These are phyloP conservation scores for Micropoecilia bifurca DNA, from an alignment of 2,797 vertebrate genomes.

Conservation along the genomic window DNA sequence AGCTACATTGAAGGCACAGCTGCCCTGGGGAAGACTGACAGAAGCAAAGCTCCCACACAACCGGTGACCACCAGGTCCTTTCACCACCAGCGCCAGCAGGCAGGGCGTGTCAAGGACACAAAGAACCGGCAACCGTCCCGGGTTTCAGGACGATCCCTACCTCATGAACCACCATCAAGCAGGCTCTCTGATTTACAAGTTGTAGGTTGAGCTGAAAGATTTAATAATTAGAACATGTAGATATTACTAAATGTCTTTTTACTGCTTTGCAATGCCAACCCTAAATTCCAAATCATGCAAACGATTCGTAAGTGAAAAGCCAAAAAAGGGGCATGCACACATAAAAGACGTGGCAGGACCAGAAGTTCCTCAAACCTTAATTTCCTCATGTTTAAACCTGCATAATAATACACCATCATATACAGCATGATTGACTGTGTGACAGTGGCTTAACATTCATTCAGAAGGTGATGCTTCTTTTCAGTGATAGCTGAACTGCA, in stretches of 20 bases:
- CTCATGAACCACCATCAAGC: background rate
- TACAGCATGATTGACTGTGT: background rate
- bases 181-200: background rate
- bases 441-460: background rate
- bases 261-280: background rate
- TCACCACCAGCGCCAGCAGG: too few relatives aligned
- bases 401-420: background rate
- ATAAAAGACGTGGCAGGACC: background rate
- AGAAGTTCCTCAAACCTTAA: background rate
- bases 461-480: background rate
- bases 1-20: too few relatives aligned
- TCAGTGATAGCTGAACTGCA: background rate
- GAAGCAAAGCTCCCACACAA: too few relatives aligned
- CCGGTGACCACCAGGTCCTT: too few relatives aligned
- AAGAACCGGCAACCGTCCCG: too few relatives aligned
- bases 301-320: background rate
- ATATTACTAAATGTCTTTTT: background rate
- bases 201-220: background rate
- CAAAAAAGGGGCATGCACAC: background rate
- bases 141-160: too few relatives aligned
- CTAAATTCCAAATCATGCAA: background rate
- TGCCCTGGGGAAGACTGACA: too few relatives aligned
- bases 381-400: background rate
- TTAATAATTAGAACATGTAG: background rate
- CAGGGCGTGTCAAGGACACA: too few relatives aligned